phyloP scores from a whole-genome alignment of 92 coral and sea anemone species.

The Diadumene lineata region DNA sequence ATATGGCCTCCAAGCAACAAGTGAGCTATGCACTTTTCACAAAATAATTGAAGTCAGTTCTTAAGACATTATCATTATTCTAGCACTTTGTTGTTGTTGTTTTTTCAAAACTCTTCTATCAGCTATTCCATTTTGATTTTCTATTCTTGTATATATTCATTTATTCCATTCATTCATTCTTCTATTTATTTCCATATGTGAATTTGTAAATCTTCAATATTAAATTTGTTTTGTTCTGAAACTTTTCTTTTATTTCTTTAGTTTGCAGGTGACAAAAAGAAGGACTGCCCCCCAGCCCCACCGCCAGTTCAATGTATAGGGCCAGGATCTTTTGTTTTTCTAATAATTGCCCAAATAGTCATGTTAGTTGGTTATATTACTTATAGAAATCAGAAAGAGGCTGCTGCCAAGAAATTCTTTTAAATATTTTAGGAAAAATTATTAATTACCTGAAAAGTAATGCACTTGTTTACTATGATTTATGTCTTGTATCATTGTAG shows the following conservation, averaged over 20 bases:
- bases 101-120: background rate
- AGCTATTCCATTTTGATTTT: background rate
- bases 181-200: background rate
- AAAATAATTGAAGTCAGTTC: background rate
- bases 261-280: constrained; percentile 80
- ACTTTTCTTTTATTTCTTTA: constrained; percentile 17
- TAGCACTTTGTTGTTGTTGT: no score
- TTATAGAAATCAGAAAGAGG: constrained; percentile 94
- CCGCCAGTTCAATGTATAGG: constrained; percentile 93
- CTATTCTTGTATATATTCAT: background rate
- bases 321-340: constrained; percentile 92
- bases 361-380: constrained; percentile 80
- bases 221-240: background rate
- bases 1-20: constrained; percentile 85
- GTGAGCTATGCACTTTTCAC: constrained; percentile 30
- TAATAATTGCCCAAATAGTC: constrained; percentile 74
- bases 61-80: no score
- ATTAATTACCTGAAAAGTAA: background rate
- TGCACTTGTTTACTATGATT: background rate
- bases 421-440: constrained; percentile 8
- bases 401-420: constrained; percentile 99
- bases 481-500: background rate
- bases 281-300: constrained; percentile 90
- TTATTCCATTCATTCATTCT: background rate
- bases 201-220: no score